Evolutionary conservation across 2,113 vertebrate genomes (phyloP).

Genomic region (Tachycineta bicolor): DNA sequence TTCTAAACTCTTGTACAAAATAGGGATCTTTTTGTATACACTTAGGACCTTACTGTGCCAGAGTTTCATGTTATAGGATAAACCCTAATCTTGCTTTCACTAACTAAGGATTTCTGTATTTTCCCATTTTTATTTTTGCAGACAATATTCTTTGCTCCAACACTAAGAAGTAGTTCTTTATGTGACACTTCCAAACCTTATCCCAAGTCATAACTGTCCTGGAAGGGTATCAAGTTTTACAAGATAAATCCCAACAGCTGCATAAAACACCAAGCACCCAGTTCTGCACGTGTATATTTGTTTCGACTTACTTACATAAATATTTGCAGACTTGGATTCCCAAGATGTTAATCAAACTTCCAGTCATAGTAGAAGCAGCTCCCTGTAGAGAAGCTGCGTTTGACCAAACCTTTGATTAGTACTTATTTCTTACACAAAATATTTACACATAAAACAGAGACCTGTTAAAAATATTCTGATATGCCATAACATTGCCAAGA

Average conservation of each 20-base stretch:
- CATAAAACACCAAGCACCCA: neutral
- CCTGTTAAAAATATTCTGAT: constrained; percentile 55
- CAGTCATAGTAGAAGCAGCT: neutral
- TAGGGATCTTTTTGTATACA: neutral
- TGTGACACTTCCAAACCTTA: neutral
- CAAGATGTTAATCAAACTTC: neutral
- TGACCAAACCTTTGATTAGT: neutral
- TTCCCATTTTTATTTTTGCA: neutral
- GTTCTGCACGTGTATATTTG: neutral
- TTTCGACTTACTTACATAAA: neutral
- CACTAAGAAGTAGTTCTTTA: neutral
- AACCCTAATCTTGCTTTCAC: neutral
- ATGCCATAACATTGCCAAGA: neutral
- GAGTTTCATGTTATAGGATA: neutral
- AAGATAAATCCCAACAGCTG: constrained; percentile 2
- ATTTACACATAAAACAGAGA: constrained; percentile 58
- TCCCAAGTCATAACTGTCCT: neutral
- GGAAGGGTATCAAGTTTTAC: neutral
- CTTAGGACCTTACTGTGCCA: neutral
- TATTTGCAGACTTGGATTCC: neutral
- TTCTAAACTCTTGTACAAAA: neutral
- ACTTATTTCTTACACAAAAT: constrained; percentile 49
- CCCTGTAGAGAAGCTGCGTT: neutral
- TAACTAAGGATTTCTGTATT: neutral
- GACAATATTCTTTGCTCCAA: neutral